Evolutionary conservation across 2,797 vertebrate species (phyloP).

Genomic region (Myotis planiceps): DNA sequence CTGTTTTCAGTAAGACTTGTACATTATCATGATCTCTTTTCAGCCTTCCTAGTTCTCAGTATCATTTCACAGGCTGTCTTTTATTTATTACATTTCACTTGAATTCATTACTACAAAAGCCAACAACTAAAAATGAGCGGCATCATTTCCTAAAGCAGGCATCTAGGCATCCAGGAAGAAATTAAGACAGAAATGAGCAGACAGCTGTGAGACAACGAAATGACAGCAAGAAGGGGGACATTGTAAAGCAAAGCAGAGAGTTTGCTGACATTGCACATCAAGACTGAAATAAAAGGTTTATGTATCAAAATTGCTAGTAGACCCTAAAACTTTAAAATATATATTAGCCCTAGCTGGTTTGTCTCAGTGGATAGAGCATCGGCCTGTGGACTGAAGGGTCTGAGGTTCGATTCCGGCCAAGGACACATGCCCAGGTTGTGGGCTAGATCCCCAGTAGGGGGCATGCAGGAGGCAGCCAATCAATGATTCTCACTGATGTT

Average conservation of each 20-base stretch:
- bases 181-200: slow-evolving; percentile 49
- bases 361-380: too few species aligned
- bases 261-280: slow-evolving; percentile 43
- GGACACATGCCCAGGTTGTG: too few species aligned
- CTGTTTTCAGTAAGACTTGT: not conserved
- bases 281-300: slow-evolving; percentile 26
- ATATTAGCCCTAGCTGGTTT: too few species aligned
- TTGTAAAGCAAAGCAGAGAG: slow-evolving; percentile 14
- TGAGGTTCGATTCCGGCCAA: too few species aligned
- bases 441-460: too few species aligned
- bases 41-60: not conserved
- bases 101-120: slow-evolving; percentile 23
- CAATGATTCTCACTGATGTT: too few species aligned
- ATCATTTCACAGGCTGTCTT: slow-evolving; percentile 30
- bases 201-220: slow-evolving; percentile 54
- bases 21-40: not conserved
- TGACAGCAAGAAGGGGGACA: not conserved
- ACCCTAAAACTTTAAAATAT: not conserved
- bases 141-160: slow-evolving; percentile 24
- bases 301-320: not conserved
- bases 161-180: not conserved
- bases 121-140: not conserved
- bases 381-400: too few species aligned
- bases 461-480: too few species aligned
- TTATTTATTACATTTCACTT: slow-evolving; percentile 8